Evolutionary conservation across 2,888 invertebrate genomes (phyloP), one percentile per base, ranked within the genome.

Genomic region (Drosophila robusta): DNA sequence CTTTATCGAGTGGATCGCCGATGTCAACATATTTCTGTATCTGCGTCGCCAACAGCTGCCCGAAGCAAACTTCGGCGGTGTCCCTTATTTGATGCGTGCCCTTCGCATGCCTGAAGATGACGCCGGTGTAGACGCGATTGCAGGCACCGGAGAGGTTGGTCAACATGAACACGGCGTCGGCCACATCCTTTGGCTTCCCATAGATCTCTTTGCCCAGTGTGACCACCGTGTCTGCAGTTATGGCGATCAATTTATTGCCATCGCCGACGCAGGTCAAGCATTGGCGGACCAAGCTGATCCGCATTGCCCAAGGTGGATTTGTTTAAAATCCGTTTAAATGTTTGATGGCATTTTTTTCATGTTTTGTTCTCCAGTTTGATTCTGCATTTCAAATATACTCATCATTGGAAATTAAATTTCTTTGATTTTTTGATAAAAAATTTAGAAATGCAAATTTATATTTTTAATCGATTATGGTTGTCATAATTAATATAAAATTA

Each of bases 171-270:
- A 91, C 74, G 0, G 92, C 99, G 87, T 97, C 95, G 0, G 94
- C 92, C 67, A 95, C 93, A 78, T 95, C 94, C 66, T 93, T 94
- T 5, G 99, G 99, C 92, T 99, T 99, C 9, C 98, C 99, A 93
- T 95, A 97, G 90, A 99, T 95, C 79, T 94, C 93, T 14, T 95
- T 94, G 66, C 95, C 95, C 78, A 96, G 92, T 0, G 95, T 95
- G 0, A 99, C 98, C 93, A 99, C 95, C 0, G 99, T 99, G 90
- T 99, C 99, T 22, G 98, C 97, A 4, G 97, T 98, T 80, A 99
- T 97, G 0, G 99, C 94, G 5, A 99, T 91, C 18, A 91, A 58
- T 42, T 91, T 71, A 1, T 78, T 71, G 5, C 32, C 62, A 4
- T 55, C 63, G 11, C 45, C 68, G 4, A 29, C 22, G 16, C 39